A percentile compares a stretch with the other conserved stretches of the same genome.
These are phyloP conservation scores for Enteromius treurensis DNA, from an alignment of 2,797 vertebrate genomes.

Conservation along the genomic window DNA sequence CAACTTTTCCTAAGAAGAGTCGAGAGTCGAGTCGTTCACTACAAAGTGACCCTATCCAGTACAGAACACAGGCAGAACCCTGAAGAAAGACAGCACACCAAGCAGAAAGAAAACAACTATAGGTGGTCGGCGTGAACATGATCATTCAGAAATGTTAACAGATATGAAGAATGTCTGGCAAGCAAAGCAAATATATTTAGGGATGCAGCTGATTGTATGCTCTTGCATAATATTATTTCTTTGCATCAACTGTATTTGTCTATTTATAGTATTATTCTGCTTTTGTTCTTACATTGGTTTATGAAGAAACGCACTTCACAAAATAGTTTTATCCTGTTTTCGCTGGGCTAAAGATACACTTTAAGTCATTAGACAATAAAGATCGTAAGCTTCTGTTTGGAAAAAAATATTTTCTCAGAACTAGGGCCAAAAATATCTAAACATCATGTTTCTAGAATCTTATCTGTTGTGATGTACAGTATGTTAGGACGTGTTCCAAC, in stretches of 20 bases:
- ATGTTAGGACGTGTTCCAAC: background rate
- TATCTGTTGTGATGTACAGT: background rate
- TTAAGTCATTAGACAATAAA: background rate
- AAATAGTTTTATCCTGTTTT: background rate
- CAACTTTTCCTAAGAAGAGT: background rate
- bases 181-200: background rate
- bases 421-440: background rate
- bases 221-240: background rate
- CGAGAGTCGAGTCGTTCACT: background rate
- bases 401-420: background rate
- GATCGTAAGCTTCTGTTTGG: background rate
- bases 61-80: background rate
- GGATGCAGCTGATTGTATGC: background rate
- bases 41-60: background rate
- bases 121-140: background rate
- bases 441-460: background rate
- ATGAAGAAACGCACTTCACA: background rate
- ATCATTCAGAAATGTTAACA: constrained; percentile 20
- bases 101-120: constrained; percentile 10
- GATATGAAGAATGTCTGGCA: background rate
- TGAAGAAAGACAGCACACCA: background rate
- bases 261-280: background rate
- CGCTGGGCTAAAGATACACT: background rate
- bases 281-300: background rate
- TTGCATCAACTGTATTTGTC: background rate